A percentile compares a stretch with the other conserved stretches of the same genome.
phyloP scores from a whole-genome alignment of 2,113 vertebrate genomes.

The Oriolus oriolus region DNA sequence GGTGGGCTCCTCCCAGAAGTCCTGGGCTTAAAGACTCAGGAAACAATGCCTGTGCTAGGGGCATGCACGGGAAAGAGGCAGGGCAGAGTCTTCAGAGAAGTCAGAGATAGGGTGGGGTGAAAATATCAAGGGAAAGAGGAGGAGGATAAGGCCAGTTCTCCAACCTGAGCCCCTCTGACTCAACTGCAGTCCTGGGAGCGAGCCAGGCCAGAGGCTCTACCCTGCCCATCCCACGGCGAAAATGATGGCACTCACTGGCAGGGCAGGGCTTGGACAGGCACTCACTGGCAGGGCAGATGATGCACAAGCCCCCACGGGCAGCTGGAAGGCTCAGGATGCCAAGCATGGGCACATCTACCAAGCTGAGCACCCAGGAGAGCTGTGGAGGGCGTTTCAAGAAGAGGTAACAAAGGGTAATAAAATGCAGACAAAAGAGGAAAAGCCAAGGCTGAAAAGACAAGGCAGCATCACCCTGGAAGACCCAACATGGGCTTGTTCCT shows the following conservation, averaged over 20 bases:
- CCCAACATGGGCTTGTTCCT: accelerated
- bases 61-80: neutral
- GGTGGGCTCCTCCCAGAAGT: neutral
- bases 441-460: neutral
- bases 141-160: neutral
- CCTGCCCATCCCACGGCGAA: neutral
- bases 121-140: neutral
- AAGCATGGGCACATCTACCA: neutral
- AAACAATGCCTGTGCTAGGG: neutral
- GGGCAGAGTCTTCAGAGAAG: neutral
- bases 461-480: neutral
- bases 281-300: neutral
- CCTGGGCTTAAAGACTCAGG: neutral
- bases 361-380: neutral
- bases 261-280: neutral
- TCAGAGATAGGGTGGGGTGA: neutral
- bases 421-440: neutral
- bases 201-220: neutral
- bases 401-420: neutral
- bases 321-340: accelerated
- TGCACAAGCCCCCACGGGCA: neutral
- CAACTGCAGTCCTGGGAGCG: neutral
- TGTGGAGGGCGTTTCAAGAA: neutral
- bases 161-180: neutral
- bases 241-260: neutral